phyloP scores from a whole-genome alignment of 2,888 invertebrate species.

The Drosophila prolongata region DNA sequence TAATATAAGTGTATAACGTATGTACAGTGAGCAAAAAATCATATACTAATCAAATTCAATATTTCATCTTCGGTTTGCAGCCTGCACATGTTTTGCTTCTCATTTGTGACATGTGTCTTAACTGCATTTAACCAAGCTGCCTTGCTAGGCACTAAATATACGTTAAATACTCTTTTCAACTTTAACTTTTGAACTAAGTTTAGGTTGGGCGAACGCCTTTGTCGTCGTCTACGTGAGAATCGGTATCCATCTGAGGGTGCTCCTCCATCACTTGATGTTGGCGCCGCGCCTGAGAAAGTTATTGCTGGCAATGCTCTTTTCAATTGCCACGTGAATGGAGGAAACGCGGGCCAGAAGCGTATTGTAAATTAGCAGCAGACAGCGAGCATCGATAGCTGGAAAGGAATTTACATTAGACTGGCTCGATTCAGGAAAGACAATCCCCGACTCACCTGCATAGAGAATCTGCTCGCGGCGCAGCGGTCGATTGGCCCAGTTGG shows the following conservation, averaged over 20 bases:
- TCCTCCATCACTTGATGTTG: conserved; percentile 25
- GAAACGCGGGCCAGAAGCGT: conserved; percentile 84
- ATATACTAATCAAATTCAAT: conserved; percentile 5
- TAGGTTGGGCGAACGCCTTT: conserved; percentile 27
- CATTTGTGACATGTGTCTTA: conserved; percentile 29
- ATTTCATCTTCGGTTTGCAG: not conserved
- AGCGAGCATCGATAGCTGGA: conserved; percentile 93
- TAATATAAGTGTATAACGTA: conserved; percentile 29
- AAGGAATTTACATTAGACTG: conserved; percentile 23
- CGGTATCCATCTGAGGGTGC: conserved; percentile 3
- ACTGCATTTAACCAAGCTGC: conserved; percentile 9
- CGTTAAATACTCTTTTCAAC: conserved; percentile 63
- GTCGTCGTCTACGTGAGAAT: conserved; percentile 25
- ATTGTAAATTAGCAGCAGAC: conserved; percentile 92
- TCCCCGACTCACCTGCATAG: conserved; percentile 87
- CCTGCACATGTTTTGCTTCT: conserved; percentile 12
- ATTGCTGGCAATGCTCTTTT: conserved; percentile 67
- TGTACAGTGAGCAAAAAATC: conserved; percentile 30
- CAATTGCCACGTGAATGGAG: conserved; percentile 78
- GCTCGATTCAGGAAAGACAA: not conserved
- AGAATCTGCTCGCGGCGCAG: conserved; percentile 90
- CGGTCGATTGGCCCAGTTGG: conserved; percentile 95
- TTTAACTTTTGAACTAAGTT: conserved; percentile 46
- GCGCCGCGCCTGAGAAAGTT: conserved; percentile 63
- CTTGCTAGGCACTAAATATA: conserved; percentile 40